Base-by-base conservation (phyloP, 2,797 vertebrate genomes). In the Pangasius djambal region DNA sequence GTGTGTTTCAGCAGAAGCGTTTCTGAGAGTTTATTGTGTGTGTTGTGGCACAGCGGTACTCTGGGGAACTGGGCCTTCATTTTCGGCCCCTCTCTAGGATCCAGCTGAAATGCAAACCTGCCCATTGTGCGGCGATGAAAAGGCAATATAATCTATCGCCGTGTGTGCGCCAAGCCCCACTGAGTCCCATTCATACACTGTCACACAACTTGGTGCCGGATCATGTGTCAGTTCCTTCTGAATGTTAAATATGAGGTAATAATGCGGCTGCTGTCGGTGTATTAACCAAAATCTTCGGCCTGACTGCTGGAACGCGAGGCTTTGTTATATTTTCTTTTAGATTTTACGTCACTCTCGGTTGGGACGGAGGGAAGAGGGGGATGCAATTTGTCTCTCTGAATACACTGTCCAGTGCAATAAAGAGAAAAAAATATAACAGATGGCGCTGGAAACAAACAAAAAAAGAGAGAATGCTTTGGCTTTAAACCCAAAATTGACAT, bases 51-150 rank as follows among this genome's bases (percentile, higher is more conserved):
- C 75, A 93, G 92, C 87, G 85, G 87, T 91, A 91, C 93, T 91
- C 90, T 88, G 7, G 86, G 86, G 72, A 90, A 65, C 89, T 85
- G 79, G 72, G 90, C 86, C 89, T 91, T 91, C 85, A 63, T 89
- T 88, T 82, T 87, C 48, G 91, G 91, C 92, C 92, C 90, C 90
- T 90, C 92, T 92, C 90, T 92, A 87, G 86, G 90, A 91, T 95
- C 86, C 87, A 93, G 94, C 92, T 90, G 91, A 92, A 92, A 93
- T 93, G 90, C 90, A 94, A 95, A 94, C 93, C 92, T 93, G 91
- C 92, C 93, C 92, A 94, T 95, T 95, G 94, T 95, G 94, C 84
- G 90, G 86, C 91, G 92, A 92, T 94, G 93, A 96, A 95, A 95
- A 93, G 93, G 94, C 90, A 91, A 92, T 90, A 94, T 96, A 96